Evolutionary conservation across 2,797 vertebrate species (phyloP), one percentile per base, ranked within the genome.

Genomic region (Anguilla anguilla): DNA sequence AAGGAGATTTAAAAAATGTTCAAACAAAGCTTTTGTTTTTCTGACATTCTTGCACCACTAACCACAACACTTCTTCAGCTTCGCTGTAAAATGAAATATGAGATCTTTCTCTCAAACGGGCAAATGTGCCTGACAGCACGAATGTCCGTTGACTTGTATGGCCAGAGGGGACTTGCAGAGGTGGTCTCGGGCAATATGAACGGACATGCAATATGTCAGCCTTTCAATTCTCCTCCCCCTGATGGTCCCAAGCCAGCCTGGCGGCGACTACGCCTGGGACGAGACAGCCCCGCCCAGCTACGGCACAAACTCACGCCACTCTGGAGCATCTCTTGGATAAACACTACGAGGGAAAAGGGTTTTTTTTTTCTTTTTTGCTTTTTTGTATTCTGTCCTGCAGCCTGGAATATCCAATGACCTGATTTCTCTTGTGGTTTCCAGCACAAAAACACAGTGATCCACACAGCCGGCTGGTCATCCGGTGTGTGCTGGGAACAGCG

Each of bases 331-430:
- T 19, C 72, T 84, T 84, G 87, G 87, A 89, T 88, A 92, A 93
- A 93, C 79, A 87, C 86, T 81, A 81, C 83, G 59, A 90, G 87
- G 91, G 88, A 88, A 91, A 88, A 89, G 4, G 88, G 94, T 92
- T 72, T 81, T 89, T 83, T 87, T 90, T 90, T 86, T 88, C 46
- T 46, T 90, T 83, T 87, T 89, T 19, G 2, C 17, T 43, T 46
- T 79, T 79, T 51, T 49, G 11, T 51, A 82, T 82, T 31, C 35
- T 57, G 83, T 93, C 90, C 90, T 90, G 86, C 86, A 91, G 91
- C 93, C 93, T 88, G 84, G 89, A 92, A 90, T 93, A 92, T 84
- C 87, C 86, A 85, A 86, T 93, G 94, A 94, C 93, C 93, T 92
- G 92, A 90, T 93, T 93, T 92, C 87, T 89, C 90, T 89, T 86